phyloP scores from a whole-genome alignment of 2,113 vertebrate species.

The Eudyptes chrysolophus region DNA sequence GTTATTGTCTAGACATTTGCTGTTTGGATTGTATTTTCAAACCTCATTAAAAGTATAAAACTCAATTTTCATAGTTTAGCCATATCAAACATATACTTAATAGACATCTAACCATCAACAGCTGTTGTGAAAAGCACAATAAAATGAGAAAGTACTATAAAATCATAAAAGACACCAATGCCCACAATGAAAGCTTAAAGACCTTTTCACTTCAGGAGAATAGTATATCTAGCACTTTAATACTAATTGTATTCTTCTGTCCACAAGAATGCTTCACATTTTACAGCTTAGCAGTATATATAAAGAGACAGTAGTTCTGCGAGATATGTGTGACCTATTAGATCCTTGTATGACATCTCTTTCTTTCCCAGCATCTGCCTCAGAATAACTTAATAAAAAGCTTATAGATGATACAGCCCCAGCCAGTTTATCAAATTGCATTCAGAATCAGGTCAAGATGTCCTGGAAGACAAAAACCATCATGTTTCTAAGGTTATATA shows the following conservation, averaged over 20 bases:
- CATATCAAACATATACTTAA: background rate
- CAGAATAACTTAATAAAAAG: background rate
- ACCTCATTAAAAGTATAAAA: background rate
- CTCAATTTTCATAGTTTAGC: background rate
- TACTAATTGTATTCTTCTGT: background rate
- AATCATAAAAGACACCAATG: background rate
- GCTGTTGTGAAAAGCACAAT: background rate
- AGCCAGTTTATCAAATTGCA: background rate
- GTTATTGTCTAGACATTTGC: background rate
- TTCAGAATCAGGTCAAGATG: background rate
- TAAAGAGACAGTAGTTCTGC: background rate
- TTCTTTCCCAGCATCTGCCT: background rate
- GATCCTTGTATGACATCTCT: background rate
- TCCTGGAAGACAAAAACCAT: background rate
- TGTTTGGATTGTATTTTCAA: background rate
- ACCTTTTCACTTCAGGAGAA: background rate
- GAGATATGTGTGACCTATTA: background rate
- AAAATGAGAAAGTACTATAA: background rate
- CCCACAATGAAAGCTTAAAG: background rate
- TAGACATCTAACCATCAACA: background rate
- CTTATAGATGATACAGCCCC: background rate
- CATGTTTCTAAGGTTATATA: background rate
- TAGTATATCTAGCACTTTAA: background rate
- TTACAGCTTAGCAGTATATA: background rate
- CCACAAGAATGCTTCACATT: background rate